These are phyloP conservation scores for Brachionus plicatilis DNA, from an alignment of 1,140 invertebrate genomes.

Conservation along the genomic window DNA sequence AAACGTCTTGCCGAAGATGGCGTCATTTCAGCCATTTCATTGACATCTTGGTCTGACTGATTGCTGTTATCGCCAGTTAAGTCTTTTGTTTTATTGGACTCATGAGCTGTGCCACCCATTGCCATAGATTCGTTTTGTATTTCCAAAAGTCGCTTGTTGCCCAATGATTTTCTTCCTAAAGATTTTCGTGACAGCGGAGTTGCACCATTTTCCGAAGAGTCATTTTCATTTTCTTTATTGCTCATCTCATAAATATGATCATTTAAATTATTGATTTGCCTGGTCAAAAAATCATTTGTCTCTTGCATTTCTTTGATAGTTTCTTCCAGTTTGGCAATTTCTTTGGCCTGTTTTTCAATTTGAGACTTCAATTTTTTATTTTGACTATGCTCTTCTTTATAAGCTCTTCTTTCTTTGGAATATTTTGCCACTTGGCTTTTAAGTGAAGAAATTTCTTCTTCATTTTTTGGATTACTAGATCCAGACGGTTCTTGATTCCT, in stretches of 20 bases:
- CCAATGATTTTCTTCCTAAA: background rate
- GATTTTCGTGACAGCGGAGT: background rate
- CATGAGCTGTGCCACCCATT: background rate
- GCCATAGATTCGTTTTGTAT: slow-evolving; percentile 22
- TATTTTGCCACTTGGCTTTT: background rate
- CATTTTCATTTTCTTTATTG: slow-evolving; percentile 21
- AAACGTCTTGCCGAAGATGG: background rate
- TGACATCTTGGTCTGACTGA: background rate
- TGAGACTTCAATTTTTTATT: slow-evolving; percentile 17
- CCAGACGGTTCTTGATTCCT: background rate
- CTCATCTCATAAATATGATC: slow-evolving; percentile 19
- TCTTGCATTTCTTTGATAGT: slow-evolving; percentile 19
- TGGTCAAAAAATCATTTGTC: slow-evolving; percentile 13
- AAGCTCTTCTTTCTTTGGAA: background rate
- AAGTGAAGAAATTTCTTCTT: background rate
- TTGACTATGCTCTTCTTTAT: slow-evolving; percentile 17
- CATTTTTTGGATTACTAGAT: background rate
- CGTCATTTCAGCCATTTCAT: background rate
- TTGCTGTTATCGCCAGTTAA: background rate
- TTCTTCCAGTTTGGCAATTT: background rate
- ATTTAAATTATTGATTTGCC: slow-evolving; percentile 9
- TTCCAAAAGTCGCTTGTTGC: background rate
- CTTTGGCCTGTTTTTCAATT: background rate
- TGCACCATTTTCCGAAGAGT: background rate
- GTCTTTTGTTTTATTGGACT: background rate